Conservation (phyloP, 2,113 vertebrate species). For the Hydrochoerus hydrochaeris region DNA sequence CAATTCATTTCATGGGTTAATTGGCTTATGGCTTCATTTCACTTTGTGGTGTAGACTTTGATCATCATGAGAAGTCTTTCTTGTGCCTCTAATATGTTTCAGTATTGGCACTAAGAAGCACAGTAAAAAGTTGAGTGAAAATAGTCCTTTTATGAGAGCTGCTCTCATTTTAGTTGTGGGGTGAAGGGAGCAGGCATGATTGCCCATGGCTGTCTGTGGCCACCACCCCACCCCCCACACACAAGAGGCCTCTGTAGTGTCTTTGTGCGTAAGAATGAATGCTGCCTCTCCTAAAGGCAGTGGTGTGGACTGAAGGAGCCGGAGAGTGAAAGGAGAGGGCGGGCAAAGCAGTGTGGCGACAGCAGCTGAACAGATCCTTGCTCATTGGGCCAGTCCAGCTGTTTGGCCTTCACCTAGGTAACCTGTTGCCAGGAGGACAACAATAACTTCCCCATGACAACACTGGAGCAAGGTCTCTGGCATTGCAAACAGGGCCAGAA, state of each 20-base stretch:
- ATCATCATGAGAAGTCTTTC: background rate
- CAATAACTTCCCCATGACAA: conserved; percentile 72
- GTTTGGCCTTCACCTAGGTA: conserved; percentile 66
- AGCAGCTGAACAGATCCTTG: background rate
- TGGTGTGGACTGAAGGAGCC: background rate
- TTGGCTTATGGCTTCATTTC: conserved; percentile 5
- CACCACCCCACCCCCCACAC: background rate
- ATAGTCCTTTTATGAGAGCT: background rate
- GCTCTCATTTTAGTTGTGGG: background rate
- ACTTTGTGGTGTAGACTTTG: conserved; percentile 37
- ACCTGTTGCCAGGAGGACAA: conserved; percentile 56
- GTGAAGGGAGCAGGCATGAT: background rate
- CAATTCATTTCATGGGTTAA: background rate
- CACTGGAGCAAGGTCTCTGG: conserved; percentile 40
- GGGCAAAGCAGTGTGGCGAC: background rate
- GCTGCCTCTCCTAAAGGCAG: background rate
- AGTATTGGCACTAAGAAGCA: background rate
- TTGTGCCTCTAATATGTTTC: conserved; percentile 34
- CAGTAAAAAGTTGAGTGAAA: conserved; percentile 5
- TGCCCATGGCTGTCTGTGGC: background rate
- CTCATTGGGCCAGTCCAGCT: background rate
- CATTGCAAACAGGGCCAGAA: conserved; percentile 42
- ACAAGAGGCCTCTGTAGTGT: background rate
- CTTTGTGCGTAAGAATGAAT: background rate
- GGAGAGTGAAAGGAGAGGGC: background rate